Evolutionary conservation across 2,888 invertebrate species (phyloP), one percentile per base, ranked within the genome.

Genomic region (Drosophila kambysellisi): DNA sequence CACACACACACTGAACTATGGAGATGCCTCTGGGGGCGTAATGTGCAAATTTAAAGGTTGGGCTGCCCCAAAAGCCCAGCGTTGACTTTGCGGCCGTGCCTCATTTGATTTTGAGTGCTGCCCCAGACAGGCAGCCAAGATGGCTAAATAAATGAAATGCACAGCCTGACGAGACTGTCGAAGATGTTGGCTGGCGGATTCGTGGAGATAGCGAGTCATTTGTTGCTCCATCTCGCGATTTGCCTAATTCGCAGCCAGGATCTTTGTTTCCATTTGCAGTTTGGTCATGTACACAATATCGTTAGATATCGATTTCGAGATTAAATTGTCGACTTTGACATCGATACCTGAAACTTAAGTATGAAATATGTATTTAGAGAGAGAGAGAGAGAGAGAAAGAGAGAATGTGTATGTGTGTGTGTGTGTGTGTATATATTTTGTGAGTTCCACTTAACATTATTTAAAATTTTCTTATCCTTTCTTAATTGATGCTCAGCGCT

Each of bases 71-170:
- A 70, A 66, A 63, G 63, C 32, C 25, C 65, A 52, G 65, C 79
- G 75, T 79, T 71, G 67, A 75, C 71, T 79, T 71, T 79, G 71
- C 33, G 75, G 68, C 65, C 71, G 68, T 79, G 78, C 79, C 79
- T 69, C 79, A 71, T 79, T 79, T 79, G 79, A 68, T 71, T 60
- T 71, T 56, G 61, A 76, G 76, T 51, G 76, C 58, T 50, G 56
- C 43, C 53, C 37, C 46, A 29, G 69, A 57, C 48, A 32, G 33
- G 29, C n/a, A 25, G 20, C 20, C 29, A 39, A 39, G 56, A 7
- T 37, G 37, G 17, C 46, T 15, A 54, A 25, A 29, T 11, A 32
- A 32, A 20, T n/a, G 83, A 76, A 74, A 81, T 86, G 73, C 78
- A 68, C 41, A 68, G 78, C 48, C 62, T 59, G 52, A 0, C 17